These are phyloP conservation scores for Drosophila siamana DNA, from an alignment of 2,888 invertebrate genomes.

Conservation along the genomic window DNA sequence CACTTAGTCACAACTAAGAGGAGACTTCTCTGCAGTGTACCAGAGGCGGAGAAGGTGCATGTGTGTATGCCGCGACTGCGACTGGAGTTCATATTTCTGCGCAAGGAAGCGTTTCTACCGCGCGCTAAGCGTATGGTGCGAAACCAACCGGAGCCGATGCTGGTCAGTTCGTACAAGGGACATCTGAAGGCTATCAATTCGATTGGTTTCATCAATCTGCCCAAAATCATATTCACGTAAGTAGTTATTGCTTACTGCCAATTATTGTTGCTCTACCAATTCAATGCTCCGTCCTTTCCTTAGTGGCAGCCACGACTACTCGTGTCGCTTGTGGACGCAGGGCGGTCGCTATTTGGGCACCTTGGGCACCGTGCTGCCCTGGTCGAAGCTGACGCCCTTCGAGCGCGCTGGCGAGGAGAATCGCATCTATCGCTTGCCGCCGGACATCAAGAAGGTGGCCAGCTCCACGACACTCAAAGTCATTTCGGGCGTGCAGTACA, in stretches of 20 bases:
- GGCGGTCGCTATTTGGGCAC: conserved; percentile 91
- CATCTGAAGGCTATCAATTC: conserved; percentile 90
- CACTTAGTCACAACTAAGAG: conserved; percentile 1
- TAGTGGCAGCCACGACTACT: conserved; percentile 90
- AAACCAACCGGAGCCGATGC: conserved; percentile 88
- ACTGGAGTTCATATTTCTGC: conserved; percentile 90
- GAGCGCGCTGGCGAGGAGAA: conserved; percentile 84
- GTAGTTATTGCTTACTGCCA: conserved; percentile 4
- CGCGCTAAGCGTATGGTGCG: conserved; percentile 89
- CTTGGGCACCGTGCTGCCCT: conserved; percentile 89
- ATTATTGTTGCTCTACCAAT: background rate
- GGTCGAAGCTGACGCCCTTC: conserved; percentile 87
- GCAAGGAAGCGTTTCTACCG: conserved; percentile 89
- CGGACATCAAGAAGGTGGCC: conserved; percentile 90
- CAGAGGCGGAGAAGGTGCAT: conserved; percentile 84
- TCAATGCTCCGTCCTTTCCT: background rate
- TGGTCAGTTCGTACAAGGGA: conserved; percentile 90
- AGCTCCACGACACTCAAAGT: conserved; percentile 93
- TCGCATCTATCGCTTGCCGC: conserved; percentile 87
- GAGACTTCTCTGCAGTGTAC: conserved; percentile 69
- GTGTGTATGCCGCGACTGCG: conserved; percentile 88
- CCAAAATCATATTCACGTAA: conserved; percentile 89
- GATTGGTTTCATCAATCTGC: conserved; percentile 89
- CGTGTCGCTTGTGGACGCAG: conserved; percentile 91
- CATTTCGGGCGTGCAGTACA: conserved; percentile 57